These are phyloP conservation scores for Plemyria rubiginata DNA, from an alignment of 2,888 invertebrate species.

Conservation along the genomic window DNA sequence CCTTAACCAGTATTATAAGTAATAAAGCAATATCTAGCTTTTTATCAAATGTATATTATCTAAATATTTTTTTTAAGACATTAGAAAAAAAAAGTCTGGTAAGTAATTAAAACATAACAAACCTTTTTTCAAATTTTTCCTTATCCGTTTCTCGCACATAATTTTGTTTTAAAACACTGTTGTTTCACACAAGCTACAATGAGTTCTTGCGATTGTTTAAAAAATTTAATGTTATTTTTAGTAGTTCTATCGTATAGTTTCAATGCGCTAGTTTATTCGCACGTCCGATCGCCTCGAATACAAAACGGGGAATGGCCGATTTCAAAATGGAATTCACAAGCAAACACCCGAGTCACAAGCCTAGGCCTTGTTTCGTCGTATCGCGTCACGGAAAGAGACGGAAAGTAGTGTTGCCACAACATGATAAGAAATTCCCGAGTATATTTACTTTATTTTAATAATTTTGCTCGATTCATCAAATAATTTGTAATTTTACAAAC, in stretches of 20 bases:
- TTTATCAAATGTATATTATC: no score
- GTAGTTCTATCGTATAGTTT: conserved; percentile 21
- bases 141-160: conserved; percentile 73
- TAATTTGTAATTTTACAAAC: background rate
- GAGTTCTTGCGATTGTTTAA: conserved; percentile 25
- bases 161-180: conserved; percentile 52
- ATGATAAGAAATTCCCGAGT: conserved; percentile 5
- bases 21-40: no score
- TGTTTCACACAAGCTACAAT: conserved; percentile 48
- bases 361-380: conserved; percentile 20
- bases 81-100: background rate
- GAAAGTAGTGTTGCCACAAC: conserved; percentile 39
- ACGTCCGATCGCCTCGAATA: conserved; percentile 47
- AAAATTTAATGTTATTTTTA: conserved; percentile 7
- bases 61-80: no score
- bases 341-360: conserved; percentile 14
- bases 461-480: background rate
- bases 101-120: conserved; percentile 24
- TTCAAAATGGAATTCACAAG: conserved; percentile 57
- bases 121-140: conserved; percentile 67
- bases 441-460: background rate
- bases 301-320: conserved; percentile 52
- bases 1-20: no score
- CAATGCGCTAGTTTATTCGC: conserved; percentile 13
- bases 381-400: conserved; percentile 38